Evolutionary conservation across 2,113 vertebrate species (phyloP), one percentile per base, ranked within the genome.

Genomic region (Alethe diademata): DNA sequence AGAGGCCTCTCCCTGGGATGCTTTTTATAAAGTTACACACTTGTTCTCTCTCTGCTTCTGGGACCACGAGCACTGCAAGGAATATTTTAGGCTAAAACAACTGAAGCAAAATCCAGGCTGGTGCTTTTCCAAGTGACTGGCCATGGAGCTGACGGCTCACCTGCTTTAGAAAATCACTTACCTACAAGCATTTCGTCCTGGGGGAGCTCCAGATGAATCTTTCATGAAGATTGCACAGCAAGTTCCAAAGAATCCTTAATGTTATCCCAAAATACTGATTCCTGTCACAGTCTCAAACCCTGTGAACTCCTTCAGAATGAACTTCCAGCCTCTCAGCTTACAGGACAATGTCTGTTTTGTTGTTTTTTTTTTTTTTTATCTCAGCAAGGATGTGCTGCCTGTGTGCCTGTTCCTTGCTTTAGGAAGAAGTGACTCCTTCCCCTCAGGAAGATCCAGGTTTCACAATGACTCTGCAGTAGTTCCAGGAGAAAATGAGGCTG

Each of bases 71-170:
- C 51, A 2, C 58, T 69, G 67, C n/a, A 14, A 93, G 89, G 70
- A 81, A 61, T 42, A 43, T 67, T 89, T 86, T n/a, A 82, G 40
- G 61, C 64, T 82, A 11, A 82, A 91, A 25, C 51, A 78, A 11
- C 31, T 57, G 82, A 57, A 90, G 85, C 67, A 86, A 66, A 88
- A 73, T 57, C 31, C 24, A 65, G 64, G 24, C 85, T 86, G 67
- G 29, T 90, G 71, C 86, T 88, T 96, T 94, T 95, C 88, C 76
- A 50, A 28, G 88, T 78, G 64, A n/a, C 78, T 70, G 73, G 56
- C 73, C 65, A 57, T 8, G 50, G 75, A 67, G 78, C 66, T 95
- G 93, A 72, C 0, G 8, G 73, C 57, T 73, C 53, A 73, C 50
- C 51, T 85, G 45, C 83, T 48, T 91, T 10, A 78, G 87, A 76